Evolutionary conservation across 1,140 invertebrate genomes (phyloP), one percentile per base, ranked within the genome.

Genomic region (Heterodera carotae): DNA sequence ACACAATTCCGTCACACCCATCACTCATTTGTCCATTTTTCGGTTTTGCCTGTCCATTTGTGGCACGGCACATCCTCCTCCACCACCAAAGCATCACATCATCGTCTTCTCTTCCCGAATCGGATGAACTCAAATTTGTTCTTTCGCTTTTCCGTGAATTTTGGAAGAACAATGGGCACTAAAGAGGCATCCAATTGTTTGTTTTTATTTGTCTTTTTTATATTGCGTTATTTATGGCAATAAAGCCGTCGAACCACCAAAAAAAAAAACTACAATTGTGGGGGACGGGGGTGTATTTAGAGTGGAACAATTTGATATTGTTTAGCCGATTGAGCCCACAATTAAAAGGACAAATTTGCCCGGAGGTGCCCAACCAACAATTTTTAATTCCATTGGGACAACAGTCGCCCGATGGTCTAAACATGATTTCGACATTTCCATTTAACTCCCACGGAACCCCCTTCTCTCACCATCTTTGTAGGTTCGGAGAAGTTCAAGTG

Each of bases 41-140:
- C 27, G 22, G 29, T 70, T 70, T 43, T 22, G 48, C 18, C 48
- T 1, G 2, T 29, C 33, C 27, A 10, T 34, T 22, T 34, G 33
- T 66, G n/a, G 4, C 22, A 27, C 62, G 6, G 5, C 62, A 5
- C 62, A 0, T 25, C 10, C 62, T 31, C 2, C 1, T 62, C 4
- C n/a, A n/a, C n/a, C n/a, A n/a, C n/a, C n/a, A n/a, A n/a, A n/a
- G n/a, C n/a, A n/a, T n/a, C n/a, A n/a, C n/a, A 12, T 74, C 25
- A 74, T 27, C 31, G 48, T 62, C 39, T 73, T 72, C 69, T 43
- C 67, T 81, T 34, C 31, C 81, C 81, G 69, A 82, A 82, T n/a
- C 81, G 81, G 53, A 82, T 82, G 76, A 82, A 82, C 70, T 82
- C 81, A 39, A 82, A 82, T 43, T 82, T 82, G 75, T 82, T 82